A percentile compares a stretch with the other conserved stretches of the same genome.
phyloP scores from a whole-genome alignment of 2,113 vertebrate genomes.

The Calyptomena viridis region DNA sequence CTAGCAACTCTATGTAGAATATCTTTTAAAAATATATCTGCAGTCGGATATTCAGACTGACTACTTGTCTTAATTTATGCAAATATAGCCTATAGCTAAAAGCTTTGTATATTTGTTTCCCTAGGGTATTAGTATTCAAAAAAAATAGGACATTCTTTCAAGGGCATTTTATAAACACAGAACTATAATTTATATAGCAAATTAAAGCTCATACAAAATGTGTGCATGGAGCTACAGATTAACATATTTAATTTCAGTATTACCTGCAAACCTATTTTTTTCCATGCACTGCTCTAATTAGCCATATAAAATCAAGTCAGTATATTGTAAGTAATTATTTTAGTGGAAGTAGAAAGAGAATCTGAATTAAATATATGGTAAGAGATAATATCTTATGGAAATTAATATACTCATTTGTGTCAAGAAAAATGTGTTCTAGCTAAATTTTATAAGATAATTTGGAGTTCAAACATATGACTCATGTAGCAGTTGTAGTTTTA shows the following conservation, averaged over 20 bases:
- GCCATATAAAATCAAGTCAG: conserved; percentile 77
- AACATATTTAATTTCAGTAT: conserved; percentile 87
- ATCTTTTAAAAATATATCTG: conserved; percentile 60
- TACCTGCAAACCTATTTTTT: conserved; percentile 84
- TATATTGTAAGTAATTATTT: conserved; percentile 81
- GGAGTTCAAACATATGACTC: conserved; percentile 68
- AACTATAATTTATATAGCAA: conserved; percentile 81
- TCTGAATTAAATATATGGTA: conserved; percentile 78
- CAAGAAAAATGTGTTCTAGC: conserved; percentile 72
- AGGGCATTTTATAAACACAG: conserved; percentile 76
- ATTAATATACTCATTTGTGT: conserved; percentile 77
- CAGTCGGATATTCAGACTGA: conserved; percentile 50
- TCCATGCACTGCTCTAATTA: conserved; percentile 77
- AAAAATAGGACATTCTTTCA: conserved; percentile 76
- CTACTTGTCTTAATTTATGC: conserved; percentile 72
- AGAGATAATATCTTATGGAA: conserved; percentile 77
- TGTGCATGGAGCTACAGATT: conserved; percentile 79
- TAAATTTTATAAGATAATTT: conserved; percentile 66
- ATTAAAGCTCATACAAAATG: conserved; percentile 81
- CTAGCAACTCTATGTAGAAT: conserved; percentile 53
- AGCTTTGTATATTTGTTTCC: conserved; percentile 75
- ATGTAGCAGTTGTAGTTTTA: conserved; percentile 64
- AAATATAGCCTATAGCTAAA: conserved; percentile 77
- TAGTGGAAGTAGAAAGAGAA: conserved; percentile 74
- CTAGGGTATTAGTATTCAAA: conserved; percentile 68